Evolutionary conservation across 2,113 vertebrate genomes (phyloP), one percentile per base, ranked within the genome.

Genomic region (Orientallactaga bullata): DNA sequence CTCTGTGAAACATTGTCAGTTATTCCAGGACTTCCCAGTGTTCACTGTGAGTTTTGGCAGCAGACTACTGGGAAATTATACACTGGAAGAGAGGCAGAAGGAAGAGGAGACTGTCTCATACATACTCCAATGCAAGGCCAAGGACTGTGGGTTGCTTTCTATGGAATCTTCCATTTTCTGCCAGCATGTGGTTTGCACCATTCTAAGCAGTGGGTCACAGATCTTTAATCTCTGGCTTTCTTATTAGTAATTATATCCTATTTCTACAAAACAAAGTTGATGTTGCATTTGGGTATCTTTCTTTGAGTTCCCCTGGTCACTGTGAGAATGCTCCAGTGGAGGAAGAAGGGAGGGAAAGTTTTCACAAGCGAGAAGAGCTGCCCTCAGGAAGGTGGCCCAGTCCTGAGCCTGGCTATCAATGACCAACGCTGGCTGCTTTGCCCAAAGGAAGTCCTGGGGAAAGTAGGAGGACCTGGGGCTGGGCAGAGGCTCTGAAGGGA

Each of bases 341-440:
- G 63, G 81, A 87, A 2, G 23, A 73, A 94, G 91, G 74, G 51
- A 93, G 68, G 66, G 77, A 79, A 94, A 81, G 20, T 35, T 96
- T 85, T 97, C 93, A 93, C 20, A 39, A 94, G 68, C 68, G 76
- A 97, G 95, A 83, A 21, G 90, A 95, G 66, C 87, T 30, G 3
- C 28, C 26, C 96, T 88, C 95, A 95, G 93, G 93, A 97, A 96
- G 94, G 96, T 95, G 17, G 80, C 89, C 95, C 42, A 24, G 24
- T 94, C 66, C 71, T 97, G 97, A 73, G 68, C 97, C 97, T 95
- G 96, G 96, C 95, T 97, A 94, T 90, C 94, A 95, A 93, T 97
- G 96, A 97, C 94, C 68, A 85, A 80, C 37, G 90, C 94, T 96
- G 96, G 95, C 93, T 97, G 94, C 94, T 94, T 94, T 96, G 96